Conservation (phyloP, 1,140 invertebrate genomes). For the Solenopsis invicta region DNA sequence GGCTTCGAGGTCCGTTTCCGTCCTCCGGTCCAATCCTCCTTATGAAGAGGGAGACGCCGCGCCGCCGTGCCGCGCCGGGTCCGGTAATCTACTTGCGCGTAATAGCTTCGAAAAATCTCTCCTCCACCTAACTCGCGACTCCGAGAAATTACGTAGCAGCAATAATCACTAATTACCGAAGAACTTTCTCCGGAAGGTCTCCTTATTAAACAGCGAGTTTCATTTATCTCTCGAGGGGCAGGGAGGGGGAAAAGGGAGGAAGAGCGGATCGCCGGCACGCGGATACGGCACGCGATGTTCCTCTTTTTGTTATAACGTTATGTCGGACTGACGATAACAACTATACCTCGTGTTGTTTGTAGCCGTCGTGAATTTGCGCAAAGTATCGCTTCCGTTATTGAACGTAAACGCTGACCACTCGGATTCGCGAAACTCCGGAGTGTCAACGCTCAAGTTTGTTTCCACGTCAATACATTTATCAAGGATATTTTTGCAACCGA, state of each 20-base stretch:
- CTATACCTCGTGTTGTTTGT: constrained; percentile 44
- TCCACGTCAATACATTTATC: constrained; percentile 71
- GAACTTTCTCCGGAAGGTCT: constrained; percentile 63
- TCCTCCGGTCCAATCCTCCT: constrained; percentile 71
- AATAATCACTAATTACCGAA: constrained; percentile 73
- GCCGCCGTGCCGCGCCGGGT: background rate
- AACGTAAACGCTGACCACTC: constrained; percentile 38
- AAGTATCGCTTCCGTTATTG: constrained; percentile 42
- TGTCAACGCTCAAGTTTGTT: constrained; percentile 63
- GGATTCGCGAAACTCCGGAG: constrained; percentile 48
- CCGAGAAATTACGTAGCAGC: constrained; percentile 62
- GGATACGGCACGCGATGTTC: background rate
- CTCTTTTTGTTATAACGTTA: constrained; percentile 12
- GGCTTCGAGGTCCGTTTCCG: constrained; percentile 72
- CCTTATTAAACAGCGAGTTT: constrained; percentile 68
- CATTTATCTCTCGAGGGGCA: constrained; percentile 56
- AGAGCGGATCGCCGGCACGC: background rate
- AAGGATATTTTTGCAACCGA: constrained; percentile 60
- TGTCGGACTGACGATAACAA: constrained; percentile 34
- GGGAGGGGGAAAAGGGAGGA: too few relatives aligned
- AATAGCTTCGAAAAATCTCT: constrained; percentile 69
- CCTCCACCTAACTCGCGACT: constrained; percentile 47
- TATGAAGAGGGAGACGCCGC: constrained; percentile 54
- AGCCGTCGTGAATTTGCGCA: constrained; percentile 26
- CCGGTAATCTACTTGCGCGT: constrained; percentile 72